Conservation (phyloP, 2,888 invertebrate species). For the Conomelus anceps region DNA sequence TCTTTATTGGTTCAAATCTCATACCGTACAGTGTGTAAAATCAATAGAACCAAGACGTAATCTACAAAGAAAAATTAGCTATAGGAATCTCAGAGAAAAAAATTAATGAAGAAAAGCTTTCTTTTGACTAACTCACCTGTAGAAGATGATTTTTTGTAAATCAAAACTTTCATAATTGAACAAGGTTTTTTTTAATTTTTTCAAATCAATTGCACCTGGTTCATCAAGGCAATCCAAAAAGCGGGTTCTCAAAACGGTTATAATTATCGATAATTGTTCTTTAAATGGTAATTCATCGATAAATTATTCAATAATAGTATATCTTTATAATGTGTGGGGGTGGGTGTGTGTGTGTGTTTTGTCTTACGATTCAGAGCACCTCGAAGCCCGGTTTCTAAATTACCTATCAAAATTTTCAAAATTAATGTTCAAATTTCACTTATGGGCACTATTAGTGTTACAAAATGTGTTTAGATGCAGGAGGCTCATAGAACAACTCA, state of each 20-base stretch:
- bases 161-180: not conserved
- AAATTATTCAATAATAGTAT: not conserved
- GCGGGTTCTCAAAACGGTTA: not conserved
- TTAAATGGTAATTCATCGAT: not conserved
- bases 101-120: not conserved
- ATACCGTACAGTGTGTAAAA: too few species aligned
- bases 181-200: not conserved
- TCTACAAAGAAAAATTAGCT: too few species aligned
- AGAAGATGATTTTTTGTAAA: not conserved
- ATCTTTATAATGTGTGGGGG: too few species aligned
- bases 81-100: not conserved
- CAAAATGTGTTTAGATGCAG: too few species aligned
- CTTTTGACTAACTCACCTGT: not conserved
- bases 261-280: not conserved
- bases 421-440: too few species aligned
- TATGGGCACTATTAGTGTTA: too few species aligned
- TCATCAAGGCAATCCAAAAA: not conserved
- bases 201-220: not conserved
- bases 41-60: too few species aligned
- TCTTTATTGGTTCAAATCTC: not conserved
- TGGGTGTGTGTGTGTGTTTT: too few species aligned
- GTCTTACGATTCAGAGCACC: too few species aligned
- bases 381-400: too few species aligned
- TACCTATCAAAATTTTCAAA: too few species aligned
- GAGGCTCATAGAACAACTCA: too few species aligned